phyloP scores from a whole-genome alignment of 1,140 invertebrate species.

The Tenebrio molitor region DNA sequence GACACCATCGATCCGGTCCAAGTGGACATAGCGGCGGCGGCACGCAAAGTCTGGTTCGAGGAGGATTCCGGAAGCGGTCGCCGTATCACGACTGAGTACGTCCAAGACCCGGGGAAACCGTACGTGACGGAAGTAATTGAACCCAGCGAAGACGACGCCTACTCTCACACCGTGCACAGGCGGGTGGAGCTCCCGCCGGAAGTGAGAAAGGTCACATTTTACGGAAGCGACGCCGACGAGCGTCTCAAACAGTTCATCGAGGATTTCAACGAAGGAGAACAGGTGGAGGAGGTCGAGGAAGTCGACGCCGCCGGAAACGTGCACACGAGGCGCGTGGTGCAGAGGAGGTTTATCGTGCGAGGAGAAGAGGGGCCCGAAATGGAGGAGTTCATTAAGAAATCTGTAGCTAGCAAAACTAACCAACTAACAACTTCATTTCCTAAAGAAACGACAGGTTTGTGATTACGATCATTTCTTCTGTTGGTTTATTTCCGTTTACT shows the following conservation, averaged over 20 bases:
- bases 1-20: conserved; percentile 73
- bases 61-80: conserved; percentile 57
- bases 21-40: conserved; percentile 63
- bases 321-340: conserved; percentile 68
- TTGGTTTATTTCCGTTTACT: conserved; percentile 32
- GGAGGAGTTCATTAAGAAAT: conserved; percentile 34
- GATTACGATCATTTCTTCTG: conserved; percentile 35
- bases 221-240: conserved; percentile 69
- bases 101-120: conserved; percentile 64
- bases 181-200: conserved; percentile 69
- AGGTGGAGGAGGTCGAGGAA: conserved; percentile 68
- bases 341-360: conserved; percentile 68
- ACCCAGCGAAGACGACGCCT: conserved; percentile 64
- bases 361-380: conserved; percentile 48
- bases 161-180: conserved; percentile 67
- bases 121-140: conserved; percentile 69
- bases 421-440: conserved; percentile 53
- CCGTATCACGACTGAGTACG: conserved; percentile 56
- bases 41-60: conserved; percentile 66
- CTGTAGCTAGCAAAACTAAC: conserved; percentile 47
- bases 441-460: conserved; percentile 58
- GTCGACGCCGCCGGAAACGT: conserved; percentile 70
- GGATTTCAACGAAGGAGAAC: conserved; percentile 69
- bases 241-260: conserved; percentile 69
- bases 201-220: conserved; percentile 71